Conservation (phyloP, 2,888 invertebrate genomes). For the Acrocera orbiculus region DNA sequence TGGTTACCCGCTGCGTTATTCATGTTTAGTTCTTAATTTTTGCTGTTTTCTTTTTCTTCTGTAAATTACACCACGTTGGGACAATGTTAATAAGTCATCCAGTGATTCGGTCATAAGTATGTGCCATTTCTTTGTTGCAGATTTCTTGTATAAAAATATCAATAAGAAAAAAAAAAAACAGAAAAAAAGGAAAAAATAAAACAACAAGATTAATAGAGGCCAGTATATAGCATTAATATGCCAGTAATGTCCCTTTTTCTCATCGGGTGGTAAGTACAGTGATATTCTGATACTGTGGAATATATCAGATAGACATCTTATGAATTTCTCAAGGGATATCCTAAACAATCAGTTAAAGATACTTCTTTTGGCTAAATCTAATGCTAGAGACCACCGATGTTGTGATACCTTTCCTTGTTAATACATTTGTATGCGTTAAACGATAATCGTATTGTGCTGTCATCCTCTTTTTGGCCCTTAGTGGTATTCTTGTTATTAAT, state of each 20-base stretch:
- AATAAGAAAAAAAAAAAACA: no score
- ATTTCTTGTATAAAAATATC: conserved; percentile 6
- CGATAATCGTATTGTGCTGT: conserved; percentile 8
- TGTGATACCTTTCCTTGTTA: conserved; percentile 5
- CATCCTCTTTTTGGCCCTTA: conserved; percentile 1
- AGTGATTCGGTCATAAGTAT: conserved; percentile 1
- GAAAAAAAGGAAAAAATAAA: no score
- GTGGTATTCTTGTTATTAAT: neutral
- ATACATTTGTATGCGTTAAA: conserved; percentile 8
- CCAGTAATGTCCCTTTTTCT: conserved; percentile 7
- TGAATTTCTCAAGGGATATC: conserved; percentile 5
- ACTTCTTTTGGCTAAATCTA: conserved; percentile 2
- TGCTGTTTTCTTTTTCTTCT: no score
- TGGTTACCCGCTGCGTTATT: conserved; percentile 8
- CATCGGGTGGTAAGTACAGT: conserved; percentile 9
- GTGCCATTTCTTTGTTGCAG: conserved; percentile 9
- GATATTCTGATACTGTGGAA: conserved; percentile 4
- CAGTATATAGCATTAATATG: conserved; percentile 9
- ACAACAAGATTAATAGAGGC: no score
- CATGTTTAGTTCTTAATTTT: conserved; percentile 8
- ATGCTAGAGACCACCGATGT: conserved; percentile 8
- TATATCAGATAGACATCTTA: neutral
- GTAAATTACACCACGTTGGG: conserved; percentile 9
- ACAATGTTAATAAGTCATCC: conserved; percentile 9
- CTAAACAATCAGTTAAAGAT: conserved; percentile 3